phyloP scores from a whole-genome alignment of 2,797 vertebrate genomes.

The Oreochromis grahami region DNA sequence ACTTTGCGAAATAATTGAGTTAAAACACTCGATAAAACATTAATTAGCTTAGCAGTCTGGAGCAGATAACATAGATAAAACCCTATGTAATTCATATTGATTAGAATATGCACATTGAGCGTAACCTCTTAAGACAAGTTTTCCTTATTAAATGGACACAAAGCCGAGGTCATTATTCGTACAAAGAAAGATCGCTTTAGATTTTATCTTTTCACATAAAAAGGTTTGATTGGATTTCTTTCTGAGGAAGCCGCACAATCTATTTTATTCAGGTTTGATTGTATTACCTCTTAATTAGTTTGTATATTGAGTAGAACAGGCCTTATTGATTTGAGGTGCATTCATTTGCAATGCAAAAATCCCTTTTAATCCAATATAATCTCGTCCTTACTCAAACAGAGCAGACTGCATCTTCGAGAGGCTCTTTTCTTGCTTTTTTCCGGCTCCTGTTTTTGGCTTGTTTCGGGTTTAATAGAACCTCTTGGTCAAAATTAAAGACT shows the following conservation, averaged over 20 bases:
- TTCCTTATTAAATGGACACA: conserved; percentile 84
- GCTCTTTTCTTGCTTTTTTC: conserved; percentile 39
- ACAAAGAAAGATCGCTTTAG: conserved; percentile 83
- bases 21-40: conserved; percentile 87
- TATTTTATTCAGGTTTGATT: conserved; percentile 83
- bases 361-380: conserved; percentile 84
- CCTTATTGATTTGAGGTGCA: conserved; percentile 81
- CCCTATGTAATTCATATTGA: conserved; percentile 88
- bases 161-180: conserved; percentile 82
- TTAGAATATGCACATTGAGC: conserved; percentile 86
- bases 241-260: conserved; percentile 77
- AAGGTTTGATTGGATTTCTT: conserved; percentile 86
- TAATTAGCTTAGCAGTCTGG: conserved; percentile 85
- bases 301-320: conserved; percentile 85
- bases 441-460: conserved; percentile 8
- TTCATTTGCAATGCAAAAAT: conserved; percentile 86
- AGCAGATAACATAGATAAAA: conserved; percentile 85
- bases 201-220: conserved; percentile 87
- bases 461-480: conserved; percentile 27
- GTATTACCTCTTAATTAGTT: conserved; percentile 87
- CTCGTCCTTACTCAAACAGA: conserved; percentile 79
- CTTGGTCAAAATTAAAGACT: conserved; percentile 35
- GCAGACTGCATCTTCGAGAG: conserved; percentile 61
- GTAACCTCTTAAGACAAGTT: conserved; percentile 84
- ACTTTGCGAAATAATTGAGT: conserved; percentile 87